Base-by-base conservation (phyloP, 2,888 invertebrate genomes). In the Cataglyphis altisquamis region DNA sequence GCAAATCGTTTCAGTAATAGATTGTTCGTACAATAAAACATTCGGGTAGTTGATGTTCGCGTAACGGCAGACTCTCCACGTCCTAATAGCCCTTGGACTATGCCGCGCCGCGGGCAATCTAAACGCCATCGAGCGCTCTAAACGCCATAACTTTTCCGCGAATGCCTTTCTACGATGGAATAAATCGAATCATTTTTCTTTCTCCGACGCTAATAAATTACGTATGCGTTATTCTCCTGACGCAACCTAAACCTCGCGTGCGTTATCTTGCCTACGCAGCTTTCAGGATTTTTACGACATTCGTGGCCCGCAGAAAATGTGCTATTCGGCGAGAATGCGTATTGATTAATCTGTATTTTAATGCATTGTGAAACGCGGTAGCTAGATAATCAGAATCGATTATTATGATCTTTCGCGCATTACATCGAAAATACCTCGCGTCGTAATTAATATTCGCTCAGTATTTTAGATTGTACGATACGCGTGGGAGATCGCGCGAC, bases 291-390 rank as follows among this genome's bases (percentile, higher is more conserved):
- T 45, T 70, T 72, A 12, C 72, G 78, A 80, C 70, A 80, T 72
- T 78, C 57, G 41, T 32, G 57, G 8, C n/a, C 55, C 5, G 39
- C 48, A 10, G 39, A 60, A 60, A 25, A 10, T 48, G 48, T 9
- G 36, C 18, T 12, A n/a, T 18, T 25, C 15, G 21, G 12, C 29
- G 52, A 88, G 89, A 88, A 90, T 90, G 88, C 90, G 91, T 29
- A 29, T 92, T 93, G 93, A 94, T 94, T 94, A 93, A 94, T 92
- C 92, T 91, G 91, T 92, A 39, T 48, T 93, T 48, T 93, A 93
- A 93, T 93, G 92, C 87, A 86, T 86, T 85, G 15, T 45, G 87
- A 86, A 84, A 86, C 83, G 89, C 86, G 82, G 87, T 77, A 89
- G 89, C 89, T 68, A 81, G 67, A 83, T 41, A 57, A n/a, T 1